Evolutionary conservation across 2,888 invertebrate genomes (phyloP).

Genomic region (Cacoxenus indagator): DNA sequence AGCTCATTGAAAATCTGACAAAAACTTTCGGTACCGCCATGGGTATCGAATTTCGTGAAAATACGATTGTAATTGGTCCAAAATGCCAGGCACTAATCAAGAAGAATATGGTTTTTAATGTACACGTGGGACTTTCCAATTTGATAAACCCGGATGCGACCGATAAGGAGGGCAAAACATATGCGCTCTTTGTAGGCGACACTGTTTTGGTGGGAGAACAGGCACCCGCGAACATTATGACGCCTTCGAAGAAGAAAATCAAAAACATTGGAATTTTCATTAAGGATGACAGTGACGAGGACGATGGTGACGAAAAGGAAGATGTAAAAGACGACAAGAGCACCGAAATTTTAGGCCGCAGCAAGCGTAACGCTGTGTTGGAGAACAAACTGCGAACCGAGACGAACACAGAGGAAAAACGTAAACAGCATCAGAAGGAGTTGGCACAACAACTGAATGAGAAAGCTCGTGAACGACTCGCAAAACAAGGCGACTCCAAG

Average conservation of each 20-base stretch:
- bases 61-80: conserved; percentile 90
- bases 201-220: conserved; percentile 96
- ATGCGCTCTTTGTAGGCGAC: conserved; percentile 96
- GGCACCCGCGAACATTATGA: conserved; percentile 87
- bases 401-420: conserved; percentile 96
- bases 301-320: conserved; percentile 83
- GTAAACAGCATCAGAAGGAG: conserved; percentile 96
- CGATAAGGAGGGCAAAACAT: conserved; percentile 89
- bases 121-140: conserved; percentile 92
- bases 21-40: conserved; percentile 98
- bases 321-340: conserved; percentile 78
- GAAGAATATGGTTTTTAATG: conserved; percentile 97
- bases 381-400: conserved; percentile 95
- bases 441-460: conserved; percentile 91
- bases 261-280: conserved; percentile 96
- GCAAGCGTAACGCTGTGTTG: conserved; percentile 90
- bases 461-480: conserved; percentile 91
- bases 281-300: conserved; percentile 89
- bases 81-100: conserved; percentile 85
- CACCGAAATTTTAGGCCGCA: conserved; percentile 73
- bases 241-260: conserved; percentile 93
- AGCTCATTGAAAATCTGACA: conserved; percentile 88
- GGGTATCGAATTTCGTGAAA: conserved; percentile 98
- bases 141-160: conserved; percentile 85
- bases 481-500: conserved; percentile 87